phyloP scores from a whole-genome alignment of 1,140 invertebrate species.

The Hyles euphorbiae region DNA sequence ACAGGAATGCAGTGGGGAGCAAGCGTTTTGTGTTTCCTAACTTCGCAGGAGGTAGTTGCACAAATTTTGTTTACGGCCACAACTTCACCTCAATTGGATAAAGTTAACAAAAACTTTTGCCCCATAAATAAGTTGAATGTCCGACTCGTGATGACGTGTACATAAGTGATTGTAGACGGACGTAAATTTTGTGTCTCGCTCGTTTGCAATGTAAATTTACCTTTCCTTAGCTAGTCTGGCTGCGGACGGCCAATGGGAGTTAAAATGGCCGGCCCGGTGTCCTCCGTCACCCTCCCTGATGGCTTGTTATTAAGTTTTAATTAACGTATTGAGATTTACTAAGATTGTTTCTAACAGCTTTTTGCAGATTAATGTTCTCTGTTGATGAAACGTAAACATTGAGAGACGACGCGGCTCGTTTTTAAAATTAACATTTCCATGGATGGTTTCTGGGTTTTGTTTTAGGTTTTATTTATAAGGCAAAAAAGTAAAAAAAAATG shows the following conservation, averaged over 20 bases:
- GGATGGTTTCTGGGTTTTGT: too few species aligned
- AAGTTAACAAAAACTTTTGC: conserved; percentile 5
- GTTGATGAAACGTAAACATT: too few species aligned
- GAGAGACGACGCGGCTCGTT: too few species aligned
- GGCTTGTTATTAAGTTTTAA: conserved; percentile 21
- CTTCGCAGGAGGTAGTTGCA: too few species aligned
- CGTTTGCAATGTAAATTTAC: conserved; percentile 40
- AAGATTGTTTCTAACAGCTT: conserved; percentile 1
- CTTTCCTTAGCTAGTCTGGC: conserved; percentile 22
- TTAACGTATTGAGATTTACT: conserved; percentile 19
- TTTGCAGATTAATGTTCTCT: too few species aligned
- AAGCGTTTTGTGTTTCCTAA: too few species aligned
- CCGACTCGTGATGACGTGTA: conserved; percentile 14
- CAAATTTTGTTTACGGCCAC: conserved; percentile 1
- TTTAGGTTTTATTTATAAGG: too few species aligned
- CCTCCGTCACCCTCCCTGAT: not conserved
- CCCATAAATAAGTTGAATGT: conserved; percentile 15
- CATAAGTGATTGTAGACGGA: conserved; percentile 16
- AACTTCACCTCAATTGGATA: not conserved
- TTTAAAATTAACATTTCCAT: too few species aligned
- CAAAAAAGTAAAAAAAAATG: too few species aligned
- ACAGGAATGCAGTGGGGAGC: too few species aligned
- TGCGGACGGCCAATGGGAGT: conserved; percentile 10
- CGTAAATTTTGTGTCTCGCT: conserved; percentile 26
- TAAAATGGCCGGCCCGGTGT: conserved; percentile 11